Percentiles rank a stretch among this genome's conserved stretches.
Evolutionary conservation across 2,113 vertebrate genomes (phyloP).

Genomic region (Pundamilia nyererei): DNA sequence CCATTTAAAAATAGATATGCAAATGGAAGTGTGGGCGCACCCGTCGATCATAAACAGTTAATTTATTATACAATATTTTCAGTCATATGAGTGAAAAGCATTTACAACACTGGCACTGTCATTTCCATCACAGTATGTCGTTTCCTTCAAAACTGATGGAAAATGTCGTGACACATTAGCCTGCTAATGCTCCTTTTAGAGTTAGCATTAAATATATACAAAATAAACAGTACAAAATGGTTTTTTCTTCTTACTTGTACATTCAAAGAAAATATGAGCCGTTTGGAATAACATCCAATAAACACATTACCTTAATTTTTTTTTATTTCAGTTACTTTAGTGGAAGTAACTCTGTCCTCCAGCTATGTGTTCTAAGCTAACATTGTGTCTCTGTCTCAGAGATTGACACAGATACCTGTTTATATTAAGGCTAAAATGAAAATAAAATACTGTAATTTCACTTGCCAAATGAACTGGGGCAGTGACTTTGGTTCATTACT

Average conservation of each 20-base stretch:
- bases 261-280: background rate
- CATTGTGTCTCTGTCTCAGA: accelerated
- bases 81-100: background rate
- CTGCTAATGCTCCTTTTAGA: background rate
- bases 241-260: background rate
- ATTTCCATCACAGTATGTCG: background rate
- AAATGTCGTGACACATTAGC: background rate
- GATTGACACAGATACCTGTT: background rate
- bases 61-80: background rate
- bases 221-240: background rate
- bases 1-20: background rate
- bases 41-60: background rate
- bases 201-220: background rate
- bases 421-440: background rate
- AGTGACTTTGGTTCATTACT: background rate
- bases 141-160: background rate
- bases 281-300: background rate
- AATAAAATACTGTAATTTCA: background rate
- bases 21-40: background rate
- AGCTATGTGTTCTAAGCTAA: background rate
- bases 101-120: background rate
- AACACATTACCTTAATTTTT: background rate
- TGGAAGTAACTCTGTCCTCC: background rate
- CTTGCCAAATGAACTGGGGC: background rate
- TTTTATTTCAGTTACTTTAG: background rate